Evolutionary conservation across 2,113 vertebrate genomes (phyloP).

Genomic region (Colistium nudipinnis): DNA sequence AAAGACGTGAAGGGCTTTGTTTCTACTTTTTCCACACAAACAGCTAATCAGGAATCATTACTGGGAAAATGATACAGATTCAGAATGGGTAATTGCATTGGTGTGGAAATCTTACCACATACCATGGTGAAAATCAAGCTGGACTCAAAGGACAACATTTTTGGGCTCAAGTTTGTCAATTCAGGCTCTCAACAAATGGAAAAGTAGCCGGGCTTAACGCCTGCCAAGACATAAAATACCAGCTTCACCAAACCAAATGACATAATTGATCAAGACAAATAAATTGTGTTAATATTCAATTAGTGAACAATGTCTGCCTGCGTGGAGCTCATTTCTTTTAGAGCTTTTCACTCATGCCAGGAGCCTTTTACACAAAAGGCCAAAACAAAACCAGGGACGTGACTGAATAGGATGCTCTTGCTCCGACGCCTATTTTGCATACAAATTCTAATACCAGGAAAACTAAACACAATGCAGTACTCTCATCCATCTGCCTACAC

Average conservation of each 20-base stretch:
- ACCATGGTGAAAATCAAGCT: neutral
- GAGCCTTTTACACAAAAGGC: slow-evolving; percentile 5
- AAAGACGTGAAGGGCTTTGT: too few relatives aligned
- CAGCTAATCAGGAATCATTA: neutral
- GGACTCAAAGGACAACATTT: neutral
- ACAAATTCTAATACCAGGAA: slow-evolving; percentile 33
- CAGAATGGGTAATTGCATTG: neutral
- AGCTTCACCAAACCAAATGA: neutral
- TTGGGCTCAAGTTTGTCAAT: neutral
- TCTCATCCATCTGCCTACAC: slow-evolving; percentile 28
- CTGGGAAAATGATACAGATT: neutral
- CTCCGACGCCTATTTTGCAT: slow-evolving; percentile 26
- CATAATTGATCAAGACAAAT: slow-evolving; percentile 18
- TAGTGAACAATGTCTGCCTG: neutral
- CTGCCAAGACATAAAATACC: slow-evolving; percentile 27
- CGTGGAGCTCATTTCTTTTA: neutral
- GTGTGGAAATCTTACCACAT: neutral
- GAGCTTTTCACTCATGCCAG: neutral
- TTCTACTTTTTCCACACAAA: neutral
- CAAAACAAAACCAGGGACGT: neutral
- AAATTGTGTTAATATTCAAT: slow-evolving; percentile 4
- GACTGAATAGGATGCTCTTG: slow-evolving; percentile 23
- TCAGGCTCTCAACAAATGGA: neutral
- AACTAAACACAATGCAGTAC: slow-evolving; percentile 21
- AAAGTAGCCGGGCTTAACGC: neutral